These are phyloP conservation scores for Augiades crinisus DNA, from an alignment of 2,888 invertebrate genomes.

Conservation along the genomic window DNA sequence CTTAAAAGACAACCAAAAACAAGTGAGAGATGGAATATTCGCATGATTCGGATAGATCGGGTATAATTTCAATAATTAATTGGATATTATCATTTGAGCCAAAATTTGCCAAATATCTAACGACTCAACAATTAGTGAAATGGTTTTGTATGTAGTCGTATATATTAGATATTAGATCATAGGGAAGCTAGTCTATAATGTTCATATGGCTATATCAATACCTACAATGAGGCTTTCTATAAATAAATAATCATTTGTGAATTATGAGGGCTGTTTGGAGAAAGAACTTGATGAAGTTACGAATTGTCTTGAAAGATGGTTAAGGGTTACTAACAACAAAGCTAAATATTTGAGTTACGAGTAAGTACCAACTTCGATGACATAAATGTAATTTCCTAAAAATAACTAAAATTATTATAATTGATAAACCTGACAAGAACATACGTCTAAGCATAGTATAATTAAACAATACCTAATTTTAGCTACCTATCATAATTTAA, in stretches of 20 bases:
- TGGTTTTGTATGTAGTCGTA: constrained; percentile 38
- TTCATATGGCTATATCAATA: constrained; percentile 36
- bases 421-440: too few species aligned
- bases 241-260: not conserved
- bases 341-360: too few species aligned
- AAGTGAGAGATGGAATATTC: constrained; percentile 4
- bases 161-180: constrained; percentile 51
- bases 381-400: too few species aligned
- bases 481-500: not conserved
- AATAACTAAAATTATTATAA: too few species aligned
- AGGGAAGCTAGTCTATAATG: constrained; percentile 56
- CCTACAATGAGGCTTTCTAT: constrained; percentile 5
- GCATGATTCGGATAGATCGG: not conserved
- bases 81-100: constrained; percentile 63
- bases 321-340: too few species aligned
- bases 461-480: not conserved
- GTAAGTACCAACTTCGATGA: too few species aligned
- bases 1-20: constrained; percentile 5
- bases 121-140: constrained; percentile 44
- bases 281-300: too few species aligned
- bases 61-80: constrained; percentile 23
- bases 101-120: constrained; percentile 73
- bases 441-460: too few species aligned
- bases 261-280: too few species aligned
- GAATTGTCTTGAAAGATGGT: too few species aligned